A percentile compares a stretch with the other conserved stretches of the same genome.
phyloP scores from a whole-genome alignment of 1,140 invertebrate species.

The Drosophila bifasciata region DNA sequence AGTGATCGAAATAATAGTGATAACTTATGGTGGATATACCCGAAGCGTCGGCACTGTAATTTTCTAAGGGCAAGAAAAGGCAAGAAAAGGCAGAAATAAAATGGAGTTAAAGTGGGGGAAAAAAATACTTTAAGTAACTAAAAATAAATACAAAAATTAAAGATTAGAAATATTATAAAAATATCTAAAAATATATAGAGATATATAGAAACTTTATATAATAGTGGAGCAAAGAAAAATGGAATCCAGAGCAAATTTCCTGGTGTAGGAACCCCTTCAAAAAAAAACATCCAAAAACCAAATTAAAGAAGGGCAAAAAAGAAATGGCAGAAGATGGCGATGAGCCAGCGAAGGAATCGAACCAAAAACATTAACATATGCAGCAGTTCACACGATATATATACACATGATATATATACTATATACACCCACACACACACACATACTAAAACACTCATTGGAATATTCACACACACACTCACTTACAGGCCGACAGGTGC shows the following conservation, averaged over 20 bases:
- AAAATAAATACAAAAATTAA: too few species aligned
- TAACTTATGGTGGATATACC: constrained; percentile 35
- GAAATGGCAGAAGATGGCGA: constrained; percentile 63
- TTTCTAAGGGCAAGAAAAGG: constrained; percentile 64
- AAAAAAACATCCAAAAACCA: constrained; percentile 33
- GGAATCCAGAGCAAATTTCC: too few species aligned
- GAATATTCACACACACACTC: constrained; percentile 19
- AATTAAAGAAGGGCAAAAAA: constrained; percentile 57
- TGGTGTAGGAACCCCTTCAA: too few species aligned
- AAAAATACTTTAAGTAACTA: too few species aligned
- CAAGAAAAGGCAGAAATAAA: constrained; percentile 18
- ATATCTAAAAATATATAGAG: constrained; percentile 61
- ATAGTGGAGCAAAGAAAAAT: too few species aligned
- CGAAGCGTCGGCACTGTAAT: constrained; percentile 56
- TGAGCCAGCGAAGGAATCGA: constrained; percentile 18
- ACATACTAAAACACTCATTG: constrained; percentile 19
- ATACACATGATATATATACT: too few species aligned
- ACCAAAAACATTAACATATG: constrained; percentile 72
- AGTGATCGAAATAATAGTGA: constrained; percentile 29
- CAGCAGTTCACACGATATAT: constrained; percentile 78
- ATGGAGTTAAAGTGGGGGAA: constrained; percentile 36
- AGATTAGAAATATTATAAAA: not conserved
- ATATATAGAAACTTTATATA: too few species aligned
- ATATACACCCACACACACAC: constrained; percentile 39
- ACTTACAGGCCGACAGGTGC: constrained; percentile 79